These are phyloP conservation scores for Chanos chanos DNA, from an alignment of 2,797 vertebrate species.

Conservation along the genomic window DNA sequence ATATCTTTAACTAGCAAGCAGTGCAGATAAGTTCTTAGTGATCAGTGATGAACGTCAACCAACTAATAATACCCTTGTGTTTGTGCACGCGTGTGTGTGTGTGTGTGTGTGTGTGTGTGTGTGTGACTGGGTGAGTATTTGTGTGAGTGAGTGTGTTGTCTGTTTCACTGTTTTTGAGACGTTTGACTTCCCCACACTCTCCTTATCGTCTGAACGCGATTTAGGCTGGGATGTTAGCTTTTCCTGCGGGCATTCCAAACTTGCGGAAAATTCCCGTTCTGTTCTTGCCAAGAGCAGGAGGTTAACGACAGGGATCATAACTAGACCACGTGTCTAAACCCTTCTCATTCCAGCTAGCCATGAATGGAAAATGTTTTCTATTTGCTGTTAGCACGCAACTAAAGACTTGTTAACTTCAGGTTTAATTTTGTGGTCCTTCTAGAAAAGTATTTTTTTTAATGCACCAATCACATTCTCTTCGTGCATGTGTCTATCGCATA, in stretches of 20 bases:
- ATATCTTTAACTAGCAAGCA: not conserved
- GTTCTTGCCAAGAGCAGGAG: not conserved
- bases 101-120: not conserved
- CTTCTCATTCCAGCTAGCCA: constrained; percentile 5
- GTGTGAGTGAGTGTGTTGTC: no score
- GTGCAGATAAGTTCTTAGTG: no score
- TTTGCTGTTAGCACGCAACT: constrained; percentile 2
- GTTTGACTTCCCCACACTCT: not conserved
- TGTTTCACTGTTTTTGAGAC: no score
- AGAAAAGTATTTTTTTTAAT: no score
- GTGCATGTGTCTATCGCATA: no score
- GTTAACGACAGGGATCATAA: not conserved
- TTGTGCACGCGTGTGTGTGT: not conserved
- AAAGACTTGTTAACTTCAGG: no score
- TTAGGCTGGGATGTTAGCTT: not conserved
- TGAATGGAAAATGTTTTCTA: not conserved
- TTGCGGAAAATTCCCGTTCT: constrained; percentile 9
- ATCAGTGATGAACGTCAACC: no score
- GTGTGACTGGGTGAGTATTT: not conserved
- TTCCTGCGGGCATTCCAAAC: not conserved
- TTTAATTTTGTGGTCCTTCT: constrained; percentile 1
- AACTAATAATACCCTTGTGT: not conserved
- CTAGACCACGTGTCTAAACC: constrained; percentile 19
- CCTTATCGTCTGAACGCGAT: not conserved
- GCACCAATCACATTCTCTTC: no score